Evolutionary conservation across 64 coral and sea anemone genomes (phyloP).

Genomic region (Dendrophyllia cribrosa): DNA sequence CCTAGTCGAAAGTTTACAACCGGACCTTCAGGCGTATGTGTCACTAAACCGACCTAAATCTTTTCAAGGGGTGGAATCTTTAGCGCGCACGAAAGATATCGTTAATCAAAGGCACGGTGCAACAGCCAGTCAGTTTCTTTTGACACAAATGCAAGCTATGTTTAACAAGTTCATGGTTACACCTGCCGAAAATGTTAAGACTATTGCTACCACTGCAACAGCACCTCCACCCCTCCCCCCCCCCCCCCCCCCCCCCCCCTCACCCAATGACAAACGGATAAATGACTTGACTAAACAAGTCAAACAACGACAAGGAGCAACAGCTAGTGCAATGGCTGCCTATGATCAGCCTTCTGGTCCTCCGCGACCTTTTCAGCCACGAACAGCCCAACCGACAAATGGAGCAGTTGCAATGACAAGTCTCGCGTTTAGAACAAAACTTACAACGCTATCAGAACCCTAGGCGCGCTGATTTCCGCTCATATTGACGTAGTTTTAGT

Average conservation of each 20-base stretch:
- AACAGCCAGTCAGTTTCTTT: too few species aligned
- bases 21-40: conserved; percentile 4
- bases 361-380: too few species aligned
- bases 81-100: too few species aligned
- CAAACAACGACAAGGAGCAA: background rate
- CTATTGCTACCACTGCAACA: background rate
- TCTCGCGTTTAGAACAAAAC: background rate
- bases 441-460: background rate
- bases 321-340: too few species aligned
- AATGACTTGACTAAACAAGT: background rate
- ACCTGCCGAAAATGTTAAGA: background rate
- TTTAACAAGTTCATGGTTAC: background rate
- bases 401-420: too few species aligned
- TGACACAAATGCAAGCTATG: too few species aligned
- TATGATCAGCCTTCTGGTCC: too few species aligned
- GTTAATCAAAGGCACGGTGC: too few species aligned
- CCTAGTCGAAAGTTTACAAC: background rate
- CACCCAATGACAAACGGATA: background rate
- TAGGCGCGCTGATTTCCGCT: background rate
- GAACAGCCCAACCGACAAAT: too few species aligned
- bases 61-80: conserved; percentile 7
- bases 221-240: too few species aligned
- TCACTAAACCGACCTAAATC: background rate
- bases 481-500: background rate
- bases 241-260: background rate